Conservation (phyloP, 2,888 invertebrate genomes). For the Eulithis prunata region DNA sequence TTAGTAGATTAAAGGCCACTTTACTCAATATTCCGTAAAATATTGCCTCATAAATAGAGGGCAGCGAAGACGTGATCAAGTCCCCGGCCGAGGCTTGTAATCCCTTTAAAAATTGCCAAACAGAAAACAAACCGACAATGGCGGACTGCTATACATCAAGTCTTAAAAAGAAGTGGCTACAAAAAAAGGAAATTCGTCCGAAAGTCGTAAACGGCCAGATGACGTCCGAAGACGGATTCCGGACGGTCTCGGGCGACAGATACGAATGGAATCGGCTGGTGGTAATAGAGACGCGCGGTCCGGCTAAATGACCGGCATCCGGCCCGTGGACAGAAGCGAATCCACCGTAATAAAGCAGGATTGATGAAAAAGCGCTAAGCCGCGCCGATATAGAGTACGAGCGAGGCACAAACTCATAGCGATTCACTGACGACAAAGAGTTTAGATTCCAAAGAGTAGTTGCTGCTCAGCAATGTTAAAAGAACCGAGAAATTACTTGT, state of each 20-base stretch:
- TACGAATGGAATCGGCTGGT: slow-evolving; percentile 81
- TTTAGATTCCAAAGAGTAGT: neutral
- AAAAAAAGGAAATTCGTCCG: slow-evolving; percentile 62
- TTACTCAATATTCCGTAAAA: slow-evolving; percentile 83
- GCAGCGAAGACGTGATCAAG: slow-evolving; percentile 79
- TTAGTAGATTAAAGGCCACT: slow-evolving; percentile 83
- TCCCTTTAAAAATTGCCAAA: slow-evolving; percentile 84
- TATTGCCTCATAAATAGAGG: slow-evolving; percentile 81
- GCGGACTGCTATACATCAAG: slow-evolving; percentile 73
- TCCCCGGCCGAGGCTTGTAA: slow-evolving; percentile 64
- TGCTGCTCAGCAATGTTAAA: too few species aligned
- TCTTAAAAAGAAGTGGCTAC: slow-evolving; percentile 65
- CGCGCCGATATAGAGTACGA: slow-evolving; percentile 79
- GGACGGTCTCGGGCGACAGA: slow-evolving; percentile 72
- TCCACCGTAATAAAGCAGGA: slow-evolving; percentile 84
- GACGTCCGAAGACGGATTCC: slow-evolving; percentile 75
- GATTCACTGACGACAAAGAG: slow-evolving; percentile 17
- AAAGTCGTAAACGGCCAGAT: slow-evolving; percentile 65
- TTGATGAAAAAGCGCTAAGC: slow-evolving; percentile 86
- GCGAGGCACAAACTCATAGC: slow-evolving; percentile 47
- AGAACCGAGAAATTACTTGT: too few species aligned
- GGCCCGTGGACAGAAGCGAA: slow-evolving; percentile 80
- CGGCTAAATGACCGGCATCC: slow-evolving; percentile 81
- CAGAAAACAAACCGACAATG: slow-evolving; percentile 79
- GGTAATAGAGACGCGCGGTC: slow-evolving; percentile 79